Evolutionary conservation across 2,113 vertebrate genomes (phyloP).

Genomic region (Micronycteris hirsuta): DNA sequence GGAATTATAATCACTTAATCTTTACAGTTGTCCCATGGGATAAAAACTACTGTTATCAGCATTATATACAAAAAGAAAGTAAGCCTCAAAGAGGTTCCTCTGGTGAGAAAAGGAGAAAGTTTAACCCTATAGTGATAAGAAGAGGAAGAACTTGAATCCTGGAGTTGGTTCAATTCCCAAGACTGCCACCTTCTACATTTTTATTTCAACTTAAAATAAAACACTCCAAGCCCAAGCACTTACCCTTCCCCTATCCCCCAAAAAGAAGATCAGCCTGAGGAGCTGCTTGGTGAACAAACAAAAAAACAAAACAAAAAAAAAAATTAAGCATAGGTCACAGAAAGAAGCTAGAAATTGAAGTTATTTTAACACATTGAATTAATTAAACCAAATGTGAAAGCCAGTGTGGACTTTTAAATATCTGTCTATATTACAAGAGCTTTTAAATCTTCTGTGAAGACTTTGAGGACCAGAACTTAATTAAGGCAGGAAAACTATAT

Average conservation of each 20-base stretch:
- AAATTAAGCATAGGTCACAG: neutral
- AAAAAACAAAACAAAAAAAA: too few relatives aligned
- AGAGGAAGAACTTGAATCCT: neutral
- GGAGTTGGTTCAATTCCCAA: neutral
- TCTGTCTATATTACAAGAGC: neutral
- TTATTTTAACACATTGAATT: neutral
- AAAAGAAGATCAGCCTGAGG: neutral
- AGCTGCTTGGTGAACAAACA: neutral
- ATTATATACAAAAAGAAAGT: neutral
- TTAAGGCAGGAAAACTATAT: neutral
- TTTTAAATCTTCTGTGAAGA: neutral
- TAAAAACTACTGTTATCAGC: neutral
- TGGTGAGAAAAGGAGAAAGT: neutral
- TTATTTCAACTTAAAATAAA: slow-evolving; percentile 1
- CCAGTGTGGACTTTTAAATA: neutral
- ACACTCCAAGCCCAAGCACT: fast-evolving
- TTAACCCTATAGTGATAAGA: neutral
- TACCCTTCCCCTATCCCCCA: too few relatives aligned
- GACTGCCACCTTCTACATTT: neutral
- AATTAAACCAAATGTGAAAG: neutral
- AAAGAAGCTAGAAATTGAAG: neutral
- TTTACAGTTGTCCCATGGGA: neutral
- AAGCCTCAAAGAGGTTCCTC: neutral
- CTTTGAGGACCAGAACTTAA: neutral
- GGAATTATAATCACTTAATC: neutral